Evolutionary conservation across 2,797 vertebrate genomes (phyloP).

Genomic region (Poeciliopsis turneri): DNA sequence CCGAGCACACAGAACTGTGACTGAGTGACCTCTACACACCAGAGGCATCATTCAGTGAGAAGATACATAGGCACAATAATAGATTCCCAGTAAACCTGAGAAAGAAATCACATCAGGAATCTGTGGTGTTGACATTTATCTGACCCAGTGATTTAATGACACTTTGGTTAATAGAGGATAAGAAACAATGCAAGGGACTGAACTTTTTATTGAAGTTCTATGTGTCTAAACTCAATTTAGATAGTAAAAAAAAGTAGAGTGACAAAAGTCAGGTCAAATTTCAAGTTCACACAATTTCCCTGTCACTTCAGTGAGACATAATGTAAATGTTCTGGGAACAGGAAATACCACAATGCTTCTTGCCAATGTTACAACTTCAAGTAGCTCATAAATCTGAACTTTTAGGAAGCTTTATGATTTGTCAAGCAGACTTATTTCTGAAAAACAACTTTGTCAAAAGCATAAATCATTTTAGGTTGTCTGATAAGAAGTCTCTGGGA

Average conservation of each 20-base stretch:
- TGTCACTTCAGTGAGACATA: slow-evolving; percentile 50
- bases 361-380: slow-evolving; percentile 39
- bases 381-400: slow-evolving; percentile 24
- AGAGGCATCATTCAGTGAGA: slow-evolving; percentile 39
- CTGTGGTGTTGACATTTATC: slow-evolving; percentile 29
- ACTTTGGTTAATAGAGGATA: slow-evolving; percentile 29
- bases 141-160: slow-evolving; percentile 29
- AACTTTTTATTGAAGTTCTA: slow-evolving; percentile 39
- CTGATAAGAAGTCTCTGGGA: slow-evolving; percentile 19
- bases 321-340: slow-evolving; percentile 62
- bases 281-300: slow-evolving; percentile 59
- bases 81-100: slow-evolving; percentile 43
- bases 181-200: slow-evolving; percentile 19
- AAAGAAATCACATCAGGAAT: slow-evolving; percentile 34
- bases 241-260: slow-evolving; percentile 22
- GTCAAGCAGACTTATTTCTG: slow-evolving; percentile 11
- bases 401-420: slow-evolving; percentile 21
- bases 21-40: slow-evolving; percentile 33
- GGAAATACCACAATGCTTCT: slow-evolving; percentile 51
- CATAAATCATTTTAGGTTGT: slow-evolving; percentile 11
- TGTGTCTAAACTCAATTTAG: slow-evolving; percentile 23
- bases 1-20: slow-evolving; percentile 52
- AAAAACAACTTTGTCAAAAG: slow-evolving; percentile 6
- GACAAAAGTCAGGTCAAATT: slow-evolving; percentile 53
- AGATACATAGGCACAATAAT: slow-evolving; percentile 45